Evolutionary conservation across 2,888 invertebrate species (phyloP), one percentile per base, ranked within the genome.

Genomic region (Microdon myrmicae): DNA sequence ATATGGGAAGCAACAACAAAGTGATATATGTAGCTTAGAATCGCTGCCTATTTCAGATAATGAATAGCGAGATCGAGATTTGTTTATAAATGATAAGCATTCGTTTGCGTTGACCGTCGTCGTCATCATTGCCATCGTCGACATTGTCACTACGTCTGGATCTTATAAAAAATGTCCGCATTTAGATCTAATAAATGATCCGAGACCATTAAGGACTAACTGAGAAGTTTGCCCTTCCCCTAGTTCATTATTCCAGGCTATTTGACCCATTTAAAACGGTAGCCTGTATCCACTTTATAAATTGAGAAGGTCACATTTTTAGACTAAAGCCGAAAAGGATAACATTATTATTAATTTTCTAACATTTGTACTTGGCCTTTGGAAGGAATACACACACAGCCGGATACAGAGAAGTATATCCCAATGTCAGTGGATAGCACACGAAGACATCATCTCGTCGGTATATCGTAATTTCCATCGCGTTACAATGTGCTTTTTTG

Each of bases 281-380:
- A 44, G 31, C 23, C 14, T 28, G 48, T 10, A 37, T 22, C 31
- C 45, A 38, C 32, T 67, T 66, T 68, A 68, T 67, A 68, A 68
- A 68, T 67, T 31, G 55, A n/a, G 37, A 25, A 56, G 44, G 64
- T 51, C 45, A 64, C 48, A 67, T 53, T 64, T 68, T 54, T 55
- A 54, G 59, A 67, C 58, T 38, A 45, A n/a, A n/a, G 44, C 32
- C 56, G 55, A 51, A 58, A 58, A 53, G 53, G 64, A 53, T 68
- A 56, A 51, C 45, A 61, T 68, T 68, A 67, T 68, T 68, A 68
- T 68, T 68, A 68, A 68, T 68, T 68, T 61, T 61, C 60, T 61
- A 61, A 61, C 61, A 68, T 67, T 68, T 68, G 48, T 67, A 67
- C 54, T 68, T 37, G 47, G 47, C 49, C 45, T 41, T 17, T 22